phyloP scores from a whole-genome alignment of 2,113 vertebrate species.

The Heterocephalus glaber region DNA sequence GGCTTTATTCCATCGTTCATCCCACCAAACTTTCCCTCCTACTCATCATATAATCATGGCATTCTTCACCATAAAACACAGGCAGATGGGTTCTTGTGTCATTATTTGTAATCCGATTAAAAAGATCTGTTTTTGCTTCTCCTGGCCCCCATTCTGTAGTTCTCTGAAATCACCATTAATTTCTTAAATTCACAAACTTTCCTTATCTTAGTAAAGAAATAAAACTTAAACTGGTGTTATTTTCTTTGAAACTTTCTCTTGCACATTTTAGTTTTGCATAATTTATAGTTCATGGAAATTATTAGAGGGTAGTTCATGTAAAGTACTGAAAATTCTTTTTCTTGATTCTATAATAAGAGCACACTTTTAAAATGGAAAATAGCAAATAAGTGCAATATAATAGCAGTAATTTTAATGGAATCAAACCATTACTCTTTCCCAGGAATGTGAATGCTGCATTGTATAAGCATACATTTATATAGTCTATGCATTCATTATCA shows the following conservation, averaged over 20 bases:
- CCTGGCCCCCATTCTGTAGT: neutral
- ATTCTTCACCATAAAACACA: slow-evolving; percentile 75
- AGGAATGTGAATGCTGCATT: slow-evolving; percentile 40
- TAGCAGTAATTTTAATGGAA: slow-evolving; percentile 30
- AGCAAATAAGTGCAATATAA: neutral
- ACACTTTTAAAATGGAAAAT: slow-evolving; percentile 38
- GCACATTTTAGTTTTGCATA: neutral
- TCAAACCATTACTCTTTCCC: neutral
- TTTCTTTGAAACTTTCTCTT: neutral
- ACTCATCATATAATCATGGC: slow-evolving; percentile 76
- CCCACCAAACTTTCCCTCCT: slow-evolving; percentile 77
- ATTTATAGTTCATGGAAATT: neutral
- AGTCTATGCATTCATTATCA: slow-evolving; percentile 10
- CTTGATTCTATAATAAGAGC: neutral
- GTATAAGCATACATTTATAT: slow-evolving; percentile 48
- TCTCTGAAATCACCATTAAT: slow-evolving; percentile 51
- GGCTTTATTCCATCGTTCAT: slow-evolving; percentile 74
- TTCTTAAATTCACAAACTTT: slow-evolving; percentile 42
- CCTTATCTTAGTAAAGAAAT: slow-evolving; percentile 55
- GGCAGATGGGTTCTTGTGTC: slow-evolving; percentile 79
- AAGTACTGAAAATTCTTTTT: slow-evolving; percentile 19
- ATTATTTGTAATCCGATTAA: slow-evolving; percentile 73
- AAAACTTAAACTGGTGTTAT: neutral
- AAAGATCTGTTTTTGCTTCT: slow-evolving; percentile 65
- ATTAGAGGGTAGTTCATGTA: slow-evolving; percentile 28